Evolutionary conservation across 2,113 vertebrate genomes (phyloP).

Genomic region (Amblyornis subalaris): DNA sequence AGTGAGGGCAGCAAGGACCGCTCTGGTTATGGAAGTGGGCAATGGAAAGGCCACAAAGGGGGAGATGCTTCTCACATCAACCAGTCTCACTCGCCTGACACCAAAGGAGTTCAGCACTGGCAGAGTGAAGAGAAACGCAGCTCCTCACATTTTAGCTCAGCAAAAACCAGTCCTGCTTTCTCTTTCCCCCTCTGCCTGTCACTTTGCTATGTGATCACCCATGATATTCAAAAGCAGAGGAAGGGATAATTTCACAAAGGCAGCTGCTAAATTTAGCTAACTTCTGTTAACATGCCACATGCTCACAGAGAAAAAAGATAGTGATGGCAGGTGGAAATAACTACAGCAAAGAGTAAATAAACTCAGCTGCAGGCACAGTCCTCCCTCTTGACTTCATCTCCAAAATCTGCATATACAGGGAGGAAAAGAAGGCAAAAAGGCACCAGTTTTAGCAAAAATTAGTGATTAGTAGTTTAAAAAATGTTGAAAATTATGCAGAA

Average conservation of each 20-base stretch:
- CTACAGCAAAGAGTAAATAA: constrained; percentile 5
- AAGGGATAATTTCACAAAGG: neutral
- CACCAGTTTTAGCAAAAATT: neutral
- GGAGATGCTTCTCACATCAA: neutral
- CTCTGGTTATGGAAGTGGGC: neutral
- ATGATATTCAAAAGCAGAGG: neutral
- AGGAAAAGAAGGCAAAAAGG: neutral
- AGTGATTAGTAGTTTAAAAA: neutral
- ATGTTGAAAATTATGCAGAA: neutral
- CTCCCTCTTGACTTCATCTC: neutral
- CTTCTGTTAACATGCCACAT: neutral
- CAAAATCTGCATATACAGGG: neutral
- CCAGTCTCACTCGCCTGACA: neutral
- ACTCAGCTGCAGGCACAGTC: neutral
- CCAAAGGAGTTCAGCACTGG: neutral
- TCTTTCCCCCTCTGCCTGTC: neutral
- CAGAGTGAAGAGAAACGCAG: neutral
- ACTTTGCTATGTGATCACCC: neutral
- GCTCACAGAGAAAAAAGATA: neutral
- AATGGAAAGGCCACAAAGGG: neutral
- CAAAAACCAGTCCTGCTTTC: neutral
- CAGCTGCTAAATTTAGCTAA: neutral
- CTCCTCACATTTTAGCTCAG: neutral
- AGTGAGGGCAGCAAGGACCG: neutral
- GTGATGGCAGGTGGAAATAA: neutral